Conservation (phyloP, 2,113 vertebrate genomes). For the Chlorodrepanis virens region DNA sequence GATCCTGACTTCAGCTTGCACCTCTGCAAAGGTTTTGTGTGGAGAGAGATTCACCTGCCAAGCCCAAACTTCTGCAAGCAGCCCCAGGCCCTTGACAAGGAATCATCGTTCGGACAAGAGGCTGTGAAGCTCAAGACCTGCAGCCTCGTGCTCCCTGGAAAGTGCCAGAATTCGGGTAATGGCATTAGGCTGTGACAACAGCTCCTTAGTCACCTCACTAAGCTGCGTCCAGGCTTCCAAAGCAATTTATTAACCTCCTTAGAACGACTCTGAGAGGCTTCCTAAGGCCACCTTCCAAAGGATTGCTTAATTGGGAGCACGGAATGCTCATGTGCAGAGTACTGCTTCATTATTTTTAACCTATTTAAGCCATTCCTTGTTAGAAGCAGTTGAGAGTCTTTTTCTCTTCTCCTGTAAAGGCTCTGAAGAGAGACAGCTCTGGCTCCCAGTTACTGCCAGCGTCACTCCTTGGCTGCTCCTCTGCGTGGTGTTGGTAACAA, state of each 20-base stretch:
- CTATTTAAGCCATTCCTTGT: neutral
- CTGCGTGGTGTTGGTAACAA: neutral
- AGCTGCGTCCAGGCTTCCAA: neutral
- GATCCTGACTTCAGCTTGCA: neutral
- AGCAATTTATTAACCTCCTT: neutral
- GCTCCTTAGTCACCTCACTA: neutral
- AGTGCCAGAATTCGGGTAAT: neutral
- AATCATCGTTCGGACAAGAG: neutral
- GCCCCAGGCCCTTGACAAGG: neutral
- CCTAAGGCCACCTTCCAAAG: neutral
- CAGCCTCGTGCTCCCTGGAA: neutral
- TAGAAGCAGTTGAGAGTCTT: neutral
- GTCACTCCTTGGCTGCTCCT: neutral
- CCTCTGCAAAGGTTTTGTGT: neutral
- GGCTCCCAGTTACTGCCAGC: neutral
- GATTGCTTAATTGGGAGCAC: neutral
- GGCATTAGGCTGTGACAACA: neutral
- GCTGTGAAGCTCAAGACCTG: neutral
- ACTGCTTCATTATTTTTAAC: neutral
- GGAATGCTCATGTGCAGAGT: neutral
- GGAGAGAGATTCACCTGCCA: neutral
- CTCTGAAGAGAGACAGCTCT: neutral
- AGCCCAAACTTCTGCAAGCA: neutral
- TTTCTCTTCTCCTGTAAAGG: neutral
- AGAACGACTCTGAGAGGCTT: neutral